These are phyloP conservation scores for Hemiprocne comata DNA, from an alignment of 2,113 vertebrate species.

Conservation along the genomic window DNA sequence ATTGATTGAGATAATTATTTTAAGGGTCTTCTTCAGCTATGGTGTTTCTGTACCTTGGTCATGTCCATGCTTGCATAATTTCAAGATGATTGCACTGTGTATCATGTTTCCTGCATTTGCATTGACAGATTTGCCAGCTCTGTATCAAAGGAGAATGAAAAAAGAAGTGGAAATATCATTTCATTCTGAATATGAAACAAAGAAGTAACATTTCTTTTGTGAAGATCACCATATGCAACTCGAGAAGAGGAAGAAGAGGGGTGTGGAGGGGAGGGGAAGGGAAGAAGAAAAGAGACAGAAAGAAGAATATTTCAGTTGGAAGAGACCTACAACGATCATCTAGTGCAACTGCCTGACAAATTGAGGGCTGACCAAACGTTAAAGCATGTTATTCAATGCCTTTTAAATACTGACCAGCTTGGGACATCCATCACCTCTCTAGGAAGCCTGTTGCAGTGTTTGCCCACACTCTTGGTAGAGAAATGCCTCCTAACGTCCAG, in stretches of 20 bases:
- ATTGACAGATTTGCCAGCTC: neutral
- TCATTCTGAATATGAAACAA: neutral
- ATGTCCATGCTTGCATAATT: neutral
- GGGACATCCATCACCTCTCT: neutral
- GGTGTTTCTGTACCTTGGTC: neutral
- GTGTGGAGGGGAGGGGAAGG: too few relatives aligned
- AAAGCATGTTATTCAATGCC: neutral
- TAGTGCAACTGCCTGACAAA: neutral
- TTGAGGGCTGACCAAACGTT: neutral
- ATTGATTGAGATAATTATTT: constrained; percentile 20
- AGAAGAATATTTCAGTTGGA: neutral
- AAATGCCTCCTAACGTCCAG: neutral
- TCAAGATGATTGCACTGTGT: neutral
- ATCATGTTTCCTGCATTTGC: neutral
- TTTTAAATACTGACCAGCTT: neutral
- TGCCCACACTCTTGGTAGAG: too few relatives aligned
- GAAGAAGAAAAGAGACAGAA: neutral
- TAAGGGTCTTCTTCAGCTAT: neutral
- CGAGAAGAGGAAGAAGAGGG: too few relatives aligned
- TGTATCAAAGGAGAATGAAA: neutral
- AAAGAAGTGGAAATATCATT: neutral
- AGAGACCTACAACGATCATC: neutral
- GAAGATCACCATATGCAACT: neutral
- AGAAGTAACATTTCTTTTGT: neutral
- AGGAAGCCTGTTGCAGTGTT: neutral